Evolutionary conservation across 1,140 invertebrate species (phyloP), one percentile per base, ranked within the genome.

Genomic region (Papilio polyxenes): DNA sequence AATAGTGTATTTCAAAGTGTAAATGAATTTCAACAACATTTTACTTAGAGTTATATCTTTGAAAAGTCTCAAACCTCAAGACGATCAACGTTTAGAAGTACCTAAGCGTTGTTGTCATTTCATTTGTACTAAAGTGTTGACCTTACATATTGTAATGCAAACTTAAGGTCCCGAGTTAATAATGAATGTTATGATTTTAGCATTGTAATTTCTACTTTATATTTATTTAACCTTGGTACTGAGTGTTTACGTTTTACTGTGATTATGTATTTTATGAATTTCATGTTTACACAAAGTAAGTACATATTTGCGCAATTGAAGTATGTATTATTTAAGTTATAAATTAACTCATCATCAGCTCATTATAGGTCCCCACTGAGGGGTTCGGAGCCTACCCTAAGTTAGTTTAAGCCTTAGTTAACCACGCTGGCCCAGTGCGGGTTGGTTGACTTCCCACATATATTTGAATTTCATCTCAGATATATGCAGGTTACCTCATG

Each of bases 121-220:
- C 56, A 59, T 20, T 59, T 59, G 17, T 59, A 59, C 9, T 20
- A 20, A 51, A 59, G 17, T 65, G 62, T 65, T 65, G 62, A 9
- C 31, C 65, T 72, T 72, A 72, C 31, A 31, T 65, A 65, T 65
- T 65, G 23, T 65, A 59, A 59, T 59, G 56, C 56, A 59, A 59
- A 31, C n/a, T n/a, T 62, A 62, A 59, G 56, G 56, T n/a, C 11
- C 15, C 17, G 56, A n/a, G 56, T 59, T 59, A 59, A 59, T 59
- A 7, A 59, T n/a, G 56, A 59, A 59, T n/a, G 17, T 59, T 59
- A 59, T 59, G 15, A 59, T 59, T 17, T n/a, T 59, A n/a, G 3
- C 6, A n/a, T 51, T 51, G 49, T 51, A 51, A 9, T 51, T 2
- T 51, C 9, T 51, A 51, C 49, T 11, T 59, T 59, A 20, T 20